Base-by-base conservation (phyloP, 2,113 vertebrate species). In the Chascanopsetta lugubris region DNA sequence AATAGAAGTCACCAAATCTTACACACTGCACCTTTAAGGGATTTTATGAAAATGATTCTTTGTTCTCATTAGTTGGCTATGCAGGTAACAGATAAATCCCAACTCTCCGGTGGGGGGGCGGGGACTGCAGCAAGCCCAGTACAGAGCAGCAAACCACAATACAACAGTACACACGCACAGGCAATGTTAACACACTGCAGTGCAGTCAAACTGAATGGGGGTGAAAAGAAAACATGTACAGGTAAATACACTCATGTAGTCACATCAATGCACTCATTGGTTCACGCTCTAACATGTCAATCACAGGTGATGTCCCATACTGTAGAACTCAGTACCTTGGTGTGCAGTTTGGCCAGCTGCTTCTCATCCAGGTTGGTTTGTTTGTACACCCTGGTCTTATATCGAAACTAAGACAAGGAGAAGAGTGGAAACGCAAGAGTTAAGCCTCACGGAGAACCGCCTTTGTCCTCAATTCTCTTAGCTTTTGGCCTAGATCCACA, bases 301-400 rank as follows among this genome's bases (percentile, higher is more conserved):
- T 17, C 17, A 18, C n/a, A 27, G 2, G 27, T 21, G 21, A 20
- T 26, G 21, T 27, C n/a, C n/a, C n/a, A n/a, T n/a, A 13, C 18
- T 15, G 12, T 20, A 9, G 4, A 48, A 12, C 26, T 24, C 22
- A 13, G n/a, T 82, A 98, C 97, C 96, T 99, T 99, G 0, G 95
- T 97, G 82, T 99, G 97, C 68, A 99, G 88, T 81, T 99, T 99
- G 80, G 95, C 96, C 91, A 99, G 87, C 68, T 98, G 97, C 73
- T 99, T 99, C 89, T 98, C 97, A 81, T 99, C 96, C 50, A 98
- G 91, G 74, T 95, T 97, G 46, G 94, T 94, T 90, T 99, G 97
- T 47, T 92, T 98, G 90, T 99, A 99, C 43, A 99, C 96, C 72
- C 97, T 91, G 62, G 94, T 99, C 92, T 99, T 99, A 83, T 99